phyloP scores from a whole-genome alignment of 2,888 invertebrate genomes.

The Dicycla oo region DNA sequence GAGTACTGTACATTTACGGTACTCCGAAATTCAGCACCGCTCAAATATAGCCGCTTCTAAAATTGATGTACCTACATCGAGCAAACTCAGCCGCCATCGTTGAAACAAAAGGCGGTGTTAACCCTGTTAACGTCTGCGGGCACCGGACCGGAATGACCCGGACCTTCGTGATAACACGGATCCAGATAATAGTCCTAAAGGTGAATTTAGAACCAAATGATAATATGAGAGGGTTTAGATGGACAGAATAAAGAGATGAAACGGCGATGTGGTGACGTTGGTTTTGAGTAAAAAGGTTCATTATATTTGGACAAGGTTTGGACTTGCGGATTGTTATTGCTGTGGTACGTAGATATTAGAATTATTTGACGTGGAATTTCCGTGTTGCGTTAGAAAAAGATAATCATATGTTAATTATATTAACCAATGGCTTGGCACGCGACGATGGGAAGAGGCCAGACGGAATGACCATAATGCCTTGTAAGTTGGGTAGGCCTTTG shows the following conservation, averaged over 20 bases:
- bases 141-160: slow-evolving; percentile 70
- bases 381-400: background rate
- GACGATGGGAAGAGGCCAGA: too few relatives aligned
- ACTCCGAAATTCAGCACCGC: slow-evolving; percentile 34
- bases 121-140: slow-evolving; percentile 68
- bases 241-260: slow-evolving; percentile 48
- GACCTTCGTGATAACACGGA: slow-evolving; percentile 60
- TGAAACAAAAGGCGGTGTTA: slow-evolving; percentile 72
- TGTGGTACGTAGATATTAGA: background rate
- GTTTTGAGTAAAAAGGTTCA: slow-evolving; percentile 19
- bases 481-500: too few relatives aligned
- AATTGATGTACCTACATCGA: slow-evolving; percentile 29
- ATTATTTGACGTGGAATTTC: background rate
- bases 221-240: slow-evolving; percentile 54
- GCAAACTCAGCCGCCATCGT: slow-evolving; percentile 40
- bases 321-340: background rate
- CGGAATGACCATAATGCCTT: too few relatives aligned
- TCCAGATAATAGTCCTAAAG: slow-evolving; percentile 60
- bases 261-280: slow-evolving; percentile 30
- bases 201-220: slow-evolving; percentile 52
- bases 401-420: too few relatives aligned
- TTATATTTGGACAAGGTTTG: background rate
- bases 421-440: too few relatives aligned
- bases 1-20: too few relatives aligned
- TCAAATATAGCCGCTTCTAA: slow-evolving; percentile 27